These are phyloP conservation scores for Hoplias malabaricus DNA, from an alignment of 2,113 vertebrate genomes.

Conservation along the genomic window DNA sequence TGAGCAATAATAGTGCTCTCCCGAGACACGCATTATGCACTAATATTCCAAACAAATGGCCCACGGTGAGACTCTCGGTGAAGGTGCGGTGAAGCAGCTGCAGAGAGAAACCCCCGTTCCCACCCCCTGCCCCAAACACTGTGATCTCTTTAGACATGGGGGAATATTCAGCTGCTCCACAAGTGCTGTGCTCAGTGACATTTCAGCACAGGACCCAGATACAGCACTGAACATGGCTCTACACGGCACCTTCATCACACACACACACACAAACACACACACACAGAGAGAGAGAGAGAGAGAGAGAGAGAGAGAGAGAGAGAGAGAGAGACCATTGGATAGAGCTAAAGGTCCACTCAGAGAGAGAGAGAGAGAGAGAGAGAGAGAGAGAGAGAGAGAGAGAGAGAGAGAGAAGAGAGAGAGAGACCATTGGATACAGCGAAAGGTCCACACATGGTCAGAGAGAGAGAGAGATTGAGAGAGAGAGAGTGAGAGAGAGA, in stretches of 20 bases:
- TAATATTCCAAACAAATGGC: conserved; percentile 30
- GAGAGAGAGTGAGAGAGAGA: not conserved
- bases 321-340: not conserved
- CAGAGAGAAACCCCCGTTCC: not conserved
- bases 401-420: not conserved
- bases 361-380: not conserved
- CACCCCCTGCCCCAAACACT: conserved; percentile 21
- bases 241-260: conserved; percentile 23
- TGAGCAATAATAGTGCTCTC: not conserved
- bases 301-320: not conserved
- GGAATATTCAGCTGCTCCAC: conserved; percentile 61
- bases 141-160: conserved; percentile 70
- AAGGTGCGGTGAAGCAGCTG: not conserved
- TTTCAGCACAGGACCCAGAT: conserved; percentile 62
- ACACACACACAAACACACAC: no score
- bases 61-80: not conserved
- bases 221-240: conserved; percentile 40
- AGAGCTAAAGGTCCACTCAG: not conserved
- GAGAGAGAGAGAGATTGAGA: not conserved
- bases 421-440: not conserved
- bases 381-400: not conserved
- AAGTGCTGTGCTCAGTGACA: conserved; percentile 71
- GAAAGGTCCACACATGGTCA: not conserved
- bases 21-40: conserved; percentile 1
- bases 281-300: not conserved